phyloP scores from a whole-genome alignment of 2,888 invertebrate genomes.

The Dicranocentrus wangi region DNA sequence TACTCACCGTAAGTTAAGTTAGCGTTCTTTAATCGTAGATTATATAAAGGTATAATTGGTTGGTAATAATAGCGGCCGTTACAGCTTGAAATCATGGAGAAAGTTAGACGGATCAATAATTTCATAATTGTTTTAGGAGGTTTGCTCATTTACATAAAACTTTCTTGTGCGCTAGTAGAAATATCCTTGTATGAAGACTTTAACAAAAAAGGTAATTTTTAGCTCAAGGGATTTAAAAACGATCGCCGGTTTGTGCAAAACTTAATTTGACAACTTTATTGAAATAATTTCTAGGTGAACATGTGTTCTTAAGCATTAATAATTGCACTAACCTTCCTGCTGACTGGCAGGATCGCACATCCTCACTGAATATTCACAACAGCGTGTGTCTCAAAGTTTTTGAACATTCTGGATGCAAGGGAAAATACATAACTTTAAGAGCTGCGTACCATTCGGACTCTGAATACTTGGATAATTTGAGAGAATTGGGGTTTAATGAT shows the following conservation, averaged over 20 bases:
- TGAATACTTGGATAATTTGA: conserved; percentile 66
- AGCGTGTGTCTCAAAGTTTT: conserved; percentile 67
- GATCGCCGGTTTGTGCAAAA: neutral
- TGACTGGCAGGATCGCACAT: conserved; percentile 67
- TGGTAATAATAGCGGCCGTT: too few species aligned
- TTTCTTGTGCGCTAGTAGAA: conserved; percentile 51
- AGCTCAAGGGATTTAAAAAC: neutral
- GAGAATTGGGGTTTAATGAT: conserved; percentile 67
- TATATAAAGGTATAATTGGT: too few species aligned
- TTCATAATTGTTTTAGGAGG: neutral
- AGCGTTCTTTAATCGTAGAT: too few species aligned
- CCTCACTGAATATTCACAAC: conserved; percentile 63
- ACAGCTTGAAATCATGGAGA: too few species aligned
- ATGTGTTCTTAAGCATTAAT: conserved; percentile 59
- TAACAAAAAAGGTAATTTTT: conserved; percentile 51
- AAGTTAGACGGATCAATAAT: neutral
- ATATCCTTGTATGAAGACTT: conserved; percentile 62
- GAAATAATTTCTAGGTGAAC: conserved; percentile 58
- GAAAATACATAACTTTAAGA: conserved; percentile 62
- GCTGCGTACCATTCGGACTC: conserved; percentile 63
- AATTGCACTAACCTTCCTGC: conserved; percentile 67
- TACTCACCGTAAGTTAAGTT: too few species aligned
- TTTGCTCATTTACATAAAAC: neutral
- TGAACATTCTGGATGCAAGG: conserved; percentile 66
- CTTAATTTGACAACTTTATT: neutral